Percentiles rank a stretch among this genome's conserved stretches.
These are phyloP conservation scores for Hyposoter didymator DNA, from an alignment of 2,888 invertebrate species.

Conservation along the genomic window DNA sequence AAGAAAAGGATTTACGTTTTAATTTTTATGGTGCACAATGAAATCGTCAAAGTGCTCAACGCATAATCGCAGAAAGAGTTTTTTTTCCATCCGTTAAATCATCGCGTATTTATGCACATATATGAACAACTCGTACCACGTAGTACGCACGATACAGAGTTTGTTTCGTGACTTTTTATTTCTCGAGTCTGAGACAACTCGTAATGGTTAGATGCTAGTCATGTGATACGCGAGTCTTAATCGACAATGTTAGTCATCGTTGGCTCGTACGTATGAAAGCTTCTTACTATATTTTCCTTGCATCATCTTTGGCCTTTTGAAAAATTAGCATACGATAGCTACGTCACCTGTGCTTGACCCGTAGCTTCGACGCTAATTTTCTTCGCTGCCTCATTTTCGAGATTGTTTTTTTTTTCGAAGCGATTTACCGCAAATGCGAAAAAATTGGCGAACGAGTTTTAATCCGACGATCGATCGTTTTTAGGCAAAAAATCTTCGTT, in stretches of 20 bases:
- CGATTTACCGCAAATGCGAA: background rate
- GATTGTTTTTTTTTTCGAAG: background rate
- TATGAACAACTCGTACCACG: constrained; percentile 3
- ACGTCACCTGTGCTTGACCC: background rate
- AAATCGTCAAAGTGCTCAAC: background rate
- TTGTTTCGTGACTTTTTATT: constrained; percentile 34
- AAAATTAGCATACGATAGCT: constrained; percentile 14
- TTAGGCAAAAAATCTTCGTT: background rate
- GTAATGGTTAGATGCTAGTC: constrained; percentile 47
- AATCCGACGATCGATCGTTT: background rate
- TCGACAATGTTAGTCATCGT: constrained; percentile 56
- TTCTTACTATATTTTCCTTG: constrained; percentile 34
- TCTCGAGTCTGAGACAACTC: background rate
- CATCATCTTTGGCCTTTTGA: constrained; percentile 31
- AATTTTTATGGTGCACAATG: too few relatives aligned
- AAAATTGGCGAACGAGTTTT: background rate
- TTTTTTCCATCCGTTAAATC: constrained; percentile 26
- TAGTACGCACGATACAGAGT: constrained; percentile 44
- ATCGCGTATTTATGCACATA: constrained; percentile 22
- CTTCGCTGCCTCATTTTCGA: background rate
- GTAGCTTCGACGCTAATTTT: background rate
- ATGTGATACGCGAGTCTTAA: constrained; percentile 17
- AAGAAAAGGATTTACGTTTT: background rate
- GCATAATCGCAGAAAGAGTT: constrained; percentile 4
- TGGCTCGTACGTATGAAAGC: constrained; percentile 4